A percentile compares a stretch with the other conserved stretches of the same genome.
phyloP scores from a whole-genome alignment of 2,797 vertebrate genomes.

The Sebastes steindachneri region DNA sequence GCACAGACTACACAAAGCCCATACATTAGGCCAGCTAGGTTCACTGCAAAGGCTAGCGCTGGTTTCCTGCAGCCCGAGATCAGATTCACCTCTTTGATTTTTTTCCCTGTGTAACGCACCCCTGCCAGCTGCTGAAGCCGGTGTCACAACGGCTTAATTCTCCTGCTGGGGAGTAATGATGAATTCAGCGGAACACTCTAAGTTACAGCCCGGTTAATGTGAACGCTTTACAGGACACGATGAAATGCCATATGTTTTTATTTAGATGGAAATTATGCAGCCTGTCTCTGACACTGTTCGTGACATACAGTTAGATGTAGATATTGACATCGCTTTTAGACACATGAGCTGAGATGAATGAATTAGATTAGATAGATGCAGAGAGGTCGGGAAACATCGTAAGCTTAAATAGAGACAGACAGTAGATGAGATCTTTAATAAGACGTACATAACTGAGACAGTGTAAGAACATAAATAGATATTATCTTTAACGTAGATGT shows the following conservation, averaged over 20 bases:
- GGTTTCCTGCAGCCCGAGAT: conserved; percentile 67
- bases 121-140: conserved; percentile 43
- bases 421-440: neutral
- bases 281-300: neutral
- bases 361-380: neutral
- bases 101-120: conserved; percentile 28
- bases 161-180: conserved; percentile 36
- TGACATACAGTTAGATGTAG: neutral
- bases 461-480: neutral
- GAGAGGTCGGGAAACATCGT: neutral
- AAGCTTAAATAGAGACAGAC: neutral
- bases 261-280: conserved; percentile 25
- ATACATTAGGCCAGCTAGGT: conserved; percentile 61
- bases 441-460: neutral
- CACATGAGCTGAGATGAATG: neutral
- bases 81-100: conserved; percentile 57
- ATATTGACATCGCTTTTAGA: neutral
- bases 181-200: conserved; percentile 49
- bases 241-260: conserved; percentile 43
- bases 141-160: conserved; percentile 36
- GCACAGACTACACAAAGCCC: conserved; percentile 36
- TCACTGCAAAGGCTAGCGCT: conserved; percentile 69
- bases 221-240: conserved; percentile 11
- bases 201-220: conserved; percentile 42
- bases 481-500: neutral